phyloP scores from a whole-genome alignment of 2,888 invertebrate genomes.

The Cryptophagus acutangulus region DNA sequence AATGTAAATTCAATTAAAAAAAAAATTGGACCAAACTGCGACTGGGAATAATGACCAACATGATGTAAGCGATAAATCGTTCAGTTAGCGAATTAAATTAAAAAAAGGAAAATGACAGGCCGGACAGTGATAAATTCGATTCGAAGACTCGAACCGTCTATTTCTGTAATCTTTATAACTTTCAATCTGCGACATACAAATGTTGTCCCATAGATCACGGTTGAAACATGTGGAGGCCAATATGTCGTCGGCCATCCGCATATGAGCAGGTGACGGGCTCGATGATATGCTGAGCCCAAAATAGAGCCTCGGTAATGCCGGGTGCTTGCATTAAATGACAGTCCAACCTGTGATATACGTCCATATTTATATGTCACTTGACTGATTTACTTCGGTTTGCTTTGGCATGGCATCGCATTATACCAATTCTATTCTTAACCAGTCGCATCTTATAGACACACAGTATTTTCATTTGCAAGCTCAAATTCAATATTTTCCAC shows the following conservation, averaged over 20 bases:
- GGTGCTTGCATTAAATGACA: constrained; percentile 16
- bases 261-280: constrained; percentile 31
- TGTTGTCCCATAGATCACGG: constrained; percentile 34
- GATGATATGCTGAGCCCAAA: constrained; percentile 23
- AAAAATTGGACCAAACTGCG: constrained; percentile 8
- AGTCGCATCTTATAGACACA: too few species aligned
- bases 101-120: constrained; percentile 13
- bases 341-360: constrained; percentile 18
- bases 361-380: constrained; percentile 26
- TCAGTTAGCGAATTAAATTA: constrained; percentile 24
- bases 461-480: too few species aligned
- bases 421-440: too few species aligned
- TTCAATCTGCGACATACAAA: constrained; percentile 26
- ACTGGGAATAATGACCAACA: constrained; percentile 22
- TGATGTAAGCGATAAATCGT: constrained; percentile 25
- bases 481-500: too few species aligned
- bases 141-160: constrained; percentile 17
- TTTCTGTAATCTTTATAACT: constrained; percentile 25
- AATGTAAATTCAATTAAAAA: too few species aligned
- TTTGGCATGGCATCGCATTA: too few species aligned
- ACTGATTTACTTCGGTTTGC: constrained; percentile 24
- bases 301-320: constrained; percentile 21
- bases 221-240: constrained; percentile 27
- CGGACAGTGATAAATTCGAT: constrained; percentile 24
- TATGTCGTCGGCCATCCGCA: constrained; percentile 31